Conservation (phyloP, 2,797 vertebrate genomes). For the Sciurus vulgaris region DNA sequence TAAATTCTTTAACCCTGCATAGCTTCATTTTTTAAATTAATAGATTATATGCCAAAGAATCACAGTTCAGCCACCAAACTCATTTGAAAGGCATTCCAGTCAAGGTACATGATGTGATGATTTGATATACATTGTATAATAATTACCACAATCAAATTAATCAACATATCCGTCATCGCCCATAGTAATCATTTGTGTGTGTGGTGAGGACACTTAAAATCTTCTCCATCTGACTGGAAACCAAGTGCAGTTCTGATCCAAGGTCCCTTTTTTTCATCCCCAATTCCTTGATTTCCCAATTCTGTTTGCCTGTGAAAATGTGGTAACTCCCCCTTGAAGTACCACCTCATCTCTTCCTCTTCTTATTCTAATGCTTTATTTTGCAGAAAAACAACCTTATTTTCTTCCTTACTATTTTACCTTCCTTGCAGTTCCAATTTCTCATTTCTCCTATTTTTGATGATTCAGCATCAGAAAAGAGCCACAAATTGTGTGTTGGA, state of each 20-base stretch:
- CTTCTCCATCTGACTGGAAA: not conserved
- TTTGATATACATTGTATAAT: not conserved
- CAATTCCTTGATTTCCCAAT: not conserved
- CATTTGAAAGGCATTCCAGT: not conserved
- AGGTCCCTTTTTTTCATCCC: not conserved
- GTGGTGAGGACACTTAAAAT: not conserved
- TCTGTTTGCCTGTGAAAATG: not conserved
- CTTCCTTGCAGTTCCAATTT: not conserved
- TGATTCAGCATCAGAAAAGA: not conserved
- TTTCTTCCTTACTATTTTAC: fast-evolving
- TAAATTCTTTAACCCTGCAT: not conserved
- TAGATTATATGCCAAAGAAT: not conserved
- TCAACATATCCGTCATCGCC: not conserved
- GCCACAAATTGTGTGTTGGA: not conserved
- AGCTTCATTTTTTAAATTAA: not conserved
- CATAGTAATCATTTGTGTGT: not conserved
- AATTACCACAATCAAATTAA: not conserved
- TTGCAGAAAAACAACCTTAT: not conserved
- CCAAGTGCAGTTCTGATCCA: not conserved
- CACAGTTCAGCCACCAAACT: not conserved
- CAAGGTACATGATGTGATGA: not conserved
- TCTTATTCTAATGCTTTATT: not conserved
- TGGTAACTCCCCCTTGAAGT: no score
- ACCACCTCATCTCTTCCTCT: no score
- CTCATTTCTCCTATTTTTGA: not conserved